Conservation (phyloP, 92 coral and sea anemone genomes). For the Epizoanthus stellaris region DNA sequence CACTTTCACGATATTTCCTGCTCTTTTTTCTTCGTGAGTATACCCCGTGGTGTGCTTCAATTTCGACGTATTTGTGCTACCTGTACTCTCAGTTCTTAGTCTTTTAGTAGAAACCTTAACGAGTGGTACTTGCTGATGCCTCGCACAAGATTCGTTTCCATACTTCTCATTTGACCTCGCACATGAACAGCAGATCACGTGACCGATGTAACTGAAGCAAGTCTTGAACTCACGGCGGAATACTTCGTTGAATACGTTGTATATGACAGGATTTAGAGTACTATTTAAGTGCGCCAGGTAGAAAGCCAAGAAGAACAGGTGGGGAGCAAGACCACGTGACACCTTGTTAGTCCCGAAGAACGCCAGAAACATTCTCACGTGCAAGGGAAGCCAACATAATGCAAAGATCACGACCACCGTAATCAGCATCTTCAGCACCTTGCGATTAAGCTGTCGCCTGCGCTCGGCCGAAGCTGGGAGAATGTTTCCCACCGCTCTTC, state of each 20-base stretch:
- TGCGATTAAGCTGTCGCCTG: not conserved
- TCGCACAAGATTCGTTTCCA: too few relatives aligned
- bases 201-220: too few relatives aligned
- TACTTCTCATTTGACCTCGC: too few relatives aligned
- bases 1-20: too few relatives aligned
- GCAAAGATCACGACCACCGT: not conserved
- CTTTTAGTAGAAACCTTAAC: too few relatives aligned
- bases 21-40: too few relatives aligned
- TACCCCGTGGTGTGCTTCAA: too few relatives aligned
- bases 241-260: not conserved
- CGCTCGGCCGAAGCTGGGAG: not conserved
- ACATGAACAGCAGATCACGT: too few relatives aligned
- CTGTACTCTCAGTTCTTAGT: too few relatives aligned
- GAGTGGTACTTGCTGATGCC: too few relatives aligned
- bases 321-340: not conserved
- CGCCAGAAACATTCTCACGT: not conserved
- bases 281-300: not conserved
- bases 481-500: not conserved
- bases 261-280: not conserved
- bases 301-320: not conserved
- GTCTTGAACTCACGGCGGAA: conserved; percentile 1
- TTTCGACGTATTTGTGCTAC: too few relatives aligned
- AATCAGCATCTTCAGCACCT: conserved; percentile 1
- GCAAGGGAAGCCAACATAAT: not conserved
- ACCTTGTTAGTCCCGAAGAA: not conserved